A percentile compares a stretch with the other conserved stretches of the same genome.
Conservation (phyloP, 2,113 vertebrate genomes). For the Tragelaphus scriptus region DNA sequence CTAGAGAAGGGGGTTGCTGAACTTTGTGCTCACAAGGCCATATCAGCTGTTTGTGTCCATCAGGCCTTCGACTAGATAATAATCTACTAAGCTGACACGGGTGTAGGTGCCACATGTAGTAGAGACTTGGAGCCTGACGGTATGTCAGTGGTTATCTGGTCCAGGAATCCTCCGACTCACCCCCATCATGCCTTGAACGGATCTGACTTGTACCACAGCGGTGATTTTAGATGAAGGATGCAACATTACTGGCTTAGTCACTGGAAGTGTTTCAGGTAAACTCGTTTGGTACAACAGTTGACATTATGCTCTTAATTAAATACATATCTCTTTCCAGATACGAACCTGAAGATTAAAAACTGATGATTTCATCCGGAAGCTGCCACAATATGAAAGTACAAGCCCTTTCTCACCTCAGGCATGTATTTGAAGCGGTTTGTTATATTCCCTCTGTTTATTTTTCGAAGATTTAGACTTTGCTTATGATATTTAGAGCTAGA, state of each 20-base stretch:
- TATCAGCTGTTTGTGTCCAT: fast-evolving
- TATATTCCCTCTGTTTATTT: neutral
- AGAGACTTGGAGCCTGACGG: neutral
- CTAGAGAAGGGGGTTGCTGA: neutral
- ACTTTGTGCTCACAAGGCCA: neutral
- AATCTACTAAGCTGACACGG: fast-evolving
- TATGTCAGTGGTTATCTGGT: neutral
- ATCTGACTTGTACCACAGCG: neutral
- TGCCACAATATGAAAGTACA: conserved; percentile 42
- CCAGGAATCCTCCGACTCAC: neutral
- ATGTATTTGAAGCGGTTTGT: neutral
- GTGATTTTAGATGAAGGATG: neutral
- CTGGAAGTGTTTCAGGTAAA: neutral
- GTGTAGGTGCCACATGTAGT: neutral
- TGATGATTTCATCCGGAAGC: neutral
- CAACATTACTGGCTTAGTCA: fast-evolving
- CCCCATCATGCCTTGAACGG: too few species aligned
- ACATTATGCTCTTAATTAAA: neutral
- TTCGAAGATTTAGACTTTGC: conserved; percentile 34
- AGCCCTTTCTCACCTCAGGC: neutral
- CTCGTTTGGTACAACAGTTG: neutral
- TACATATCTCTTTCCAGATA: conserved; percentile 71
- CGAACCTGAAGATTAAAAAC: conserved; percentile 78
- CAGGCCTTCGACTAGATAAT: fast-evolving
- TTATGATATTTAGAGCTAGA: conserved; percentile 20